Evolutionary conservation across 1,140 invertebrate species (phyloP).

Genomic region (Halyomorpha halys): DNA sequence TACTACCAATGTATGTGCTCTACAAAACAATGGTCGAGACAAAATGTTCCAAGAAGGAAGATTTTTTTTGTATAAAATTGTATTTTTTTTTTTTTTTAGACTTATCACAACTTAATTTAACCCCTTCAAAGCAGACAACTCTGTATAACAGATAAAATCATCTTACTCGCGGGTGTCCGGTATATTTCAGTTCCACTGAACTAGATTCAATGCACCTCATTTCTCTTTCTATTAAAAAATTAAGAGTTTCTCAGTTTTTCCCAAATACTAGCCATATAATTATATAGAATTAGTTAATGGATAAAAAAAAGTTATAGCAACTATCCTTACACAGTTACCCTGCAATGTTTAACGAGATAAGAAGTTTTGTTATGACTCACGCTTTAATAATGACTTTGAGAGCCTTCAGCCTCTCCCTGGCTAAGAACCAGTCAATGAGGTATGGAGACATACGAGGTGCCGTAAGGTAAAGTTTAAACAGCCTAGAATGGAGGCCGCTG

Average conservation of each 20-base stretch:
- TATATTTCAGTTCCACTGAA: too few species aligned
- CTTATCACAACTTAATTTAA: too few species aligned
- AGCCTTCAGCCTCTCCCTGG: conserved; percentile 80
- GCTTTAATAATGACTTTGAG: conserved; percentile 88
- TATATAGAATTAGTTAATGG: not conserved
- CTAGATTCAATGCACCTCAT: not conserved
- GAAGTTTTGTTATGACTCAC: conserved; percentile 56
- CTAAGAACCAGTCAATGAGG: conserved; percentile 94
- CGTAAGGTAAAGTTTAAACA: conserved; percentile 77
- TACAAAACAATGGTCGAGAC: too few species aligned
- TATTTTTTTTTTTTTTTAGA: too few species aligned
- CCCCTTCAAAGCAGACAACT: too few species aligned
- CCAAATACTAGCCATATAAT: not conserved
- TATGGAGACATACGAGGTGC: conserved; percentile 93
- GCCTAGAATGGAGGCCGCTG: conserved; percentile 77
- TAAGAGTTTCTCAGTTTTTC: not conserved
- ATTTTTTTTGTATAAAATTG: too few species aligned
- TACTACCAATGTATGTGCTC: too few species aligned
- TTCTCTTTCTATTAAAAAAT: not conserved
- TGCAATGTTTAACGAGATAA: not conserved
- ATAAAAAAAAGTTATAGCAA: not conserved
- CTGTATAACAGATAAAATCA: too few species aligned
- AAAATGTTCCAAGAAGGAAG: too few species aligned
- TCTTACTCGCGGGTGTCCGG: too few species aligned
- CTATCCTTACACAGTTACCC: not conserved